Conservation (phyloP, 2,888 invertebrate genomes). For the Drosophila fulvimacula region DNA sequence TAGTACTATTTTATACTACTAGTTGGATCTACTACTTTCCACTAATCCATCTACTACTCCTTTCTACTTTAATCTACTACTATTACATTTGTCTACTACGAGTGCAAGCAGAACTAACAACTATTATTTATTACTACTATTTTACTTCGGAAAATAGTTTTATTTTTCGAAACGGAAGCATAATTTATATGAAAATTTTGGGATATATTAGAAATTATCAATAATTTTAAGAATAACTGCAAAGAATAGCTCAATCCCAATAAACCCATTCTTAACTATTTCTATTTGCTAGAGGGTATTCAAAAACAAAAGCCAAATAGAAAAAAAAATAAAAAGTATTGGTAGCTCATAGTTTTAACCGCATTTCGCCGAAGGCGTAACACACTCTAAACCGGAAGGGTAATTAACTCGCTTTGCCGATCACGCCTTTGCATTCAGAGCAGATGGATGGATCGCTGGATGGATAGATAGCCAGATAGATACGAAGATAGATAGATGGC, state of each 20-base stretch:
- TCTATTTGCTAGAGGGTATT: not conserved
- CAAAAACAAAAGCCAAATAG: slow-evolving; percentile 26
- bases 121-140: no score
- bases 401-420: slow-evolving; percentile 83
- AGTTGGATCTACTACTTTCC: no score
- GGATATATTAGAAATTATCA: no score
- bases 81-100: no score
- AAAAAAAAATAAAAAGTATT: slow-evolving; percentile 58
- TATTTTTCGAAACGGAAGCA: no score
- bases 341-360: slow-evolving; percentile 72
- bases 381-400: slow-evolving; percentile 83
- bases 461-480: slow-evolving; percentile 37
- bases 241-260: not conserved
- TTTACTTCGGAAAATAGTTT: no score
- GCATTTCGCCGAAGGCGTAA: slow-evolving; percentile 81
- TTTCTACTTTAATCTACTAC: no score
- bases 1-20: no score
- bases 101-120: no score
- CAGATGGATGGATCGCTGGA: slow-evolving; percentile 47
- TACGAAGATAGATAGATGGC: slow-evolving; percentile 35
- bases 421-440: slow-evolving; percentile 81
- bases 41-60: no score
- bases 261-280: not conserved
- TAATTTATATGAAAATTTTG: no score
- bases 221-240: no score